phyloP scores from a whole-genome alignment of 2,113 vertebrate species.

The Tragelaphus buxtoni region DNA sequence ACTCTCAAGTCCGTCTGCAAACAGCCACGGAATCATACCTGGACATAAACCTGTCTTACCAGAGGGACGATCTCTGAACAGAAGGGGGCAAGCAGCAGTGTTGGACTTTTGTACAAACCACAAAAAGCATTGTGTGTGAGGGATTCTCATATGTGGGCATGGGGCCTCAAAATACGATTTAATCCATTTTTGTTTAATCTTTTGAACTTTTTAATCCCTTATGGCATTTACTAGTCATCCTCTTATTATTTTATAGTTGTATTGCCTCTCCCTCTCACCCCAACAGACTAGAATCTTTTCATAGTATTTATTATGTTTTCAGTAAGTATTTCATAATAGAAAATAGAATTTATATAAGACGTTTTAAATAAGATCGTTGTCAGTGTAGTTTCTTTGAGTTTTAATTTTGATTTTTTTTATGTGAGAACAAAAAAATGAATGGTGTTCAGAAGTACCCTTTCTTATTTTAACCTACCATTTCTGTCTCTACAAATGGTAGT shows the following conservation, averaged over 20 bases:
- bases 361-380: background rate
- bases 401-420: background rate
- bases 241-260: background rate
- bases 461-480: background rate
- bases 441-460: background rate
- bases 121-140: background rate
- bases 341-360: background rate
- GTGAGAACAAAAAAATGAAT: background rate
- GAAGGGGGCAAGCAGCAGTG: fast-evolving
- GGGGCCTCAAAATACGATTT: background rate
- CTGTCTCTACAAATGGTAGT: background rate
- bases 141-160: background rate
- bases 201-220: background rate
- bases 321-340: background rate
- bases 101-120: background rate
- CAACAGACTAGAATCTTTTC: background rate
- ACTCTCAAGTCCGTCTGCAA: background rate
- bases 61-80: fast-evolving
- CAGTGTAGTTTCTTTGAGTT: fast-evolving
- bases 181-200: background rate
- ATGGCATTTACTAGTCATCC: background rate
- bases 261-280: background rate
- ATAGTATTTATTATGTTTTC: background rate
- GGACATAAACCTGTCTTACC: background rate
- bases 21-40: too few species aligned